A percentile compares a stretch with the other conserved stretches of the same genome.
These are phyloP conservation scores for Acrocera orbiculus DNA, from an alignment of 2,888 invertebrate genomes.

Conservation along the genomic window DNA sequence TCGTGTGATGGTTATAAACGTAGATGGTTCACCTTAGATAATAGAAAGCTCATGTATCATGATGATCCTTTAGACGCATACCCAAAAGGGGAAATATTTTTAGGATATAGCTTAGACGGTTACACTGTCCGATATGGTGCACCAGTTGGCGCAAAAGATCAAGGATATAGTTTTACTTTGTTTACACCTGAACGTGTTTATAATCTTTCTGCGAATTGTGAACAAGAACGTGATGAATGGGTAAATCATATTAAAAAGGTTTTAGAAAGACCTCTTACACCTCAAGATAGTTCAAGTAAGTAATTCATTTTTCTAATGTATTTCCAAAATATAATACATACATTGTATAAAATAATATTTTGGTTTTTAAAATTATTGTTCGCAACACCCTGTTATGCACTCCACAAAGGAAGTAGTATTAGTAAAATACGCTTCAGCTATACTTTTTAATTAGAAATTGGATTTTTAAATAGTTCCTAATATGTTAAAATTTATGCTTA, in stretches of 20 bases:
- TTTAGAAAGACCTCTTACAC: conserved; percentile 54
- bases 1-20: conserved; percentile 65
- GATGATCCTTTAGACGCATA: conserved; percentile 73
- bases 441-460: too few species aligned
- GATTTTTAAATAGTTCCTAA: too few species aligned
- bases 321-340: neutral
- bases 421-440: too few species aligned
- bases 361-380: too few species aligned
- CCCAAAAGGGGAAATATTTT: conserved; percentile 80
- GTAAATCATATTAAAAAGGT: conserved; percentile 57
- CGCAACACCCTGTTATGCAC: too few species aligned
- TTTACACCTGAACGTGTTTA: conserved; percentile 63
- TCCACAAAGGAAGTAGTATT: too few species aligned
- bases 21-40: conserved; percentile 77
- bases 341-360: too few species aligned
- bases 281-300: conserved; percentile 59
- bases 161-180: conserved; percentile 64
- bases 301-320: conserved; percentile 10
- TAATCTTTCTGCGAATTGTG: conserved; percentile 56
- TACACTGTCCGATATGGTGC: conserved; percentile 55
- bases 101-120: conserved; percentile 52
- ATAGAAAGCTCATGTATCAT: conserved; percentile 83
- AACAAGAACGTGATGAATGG: conserved; percentile 66
- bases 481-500: too few species aligned
- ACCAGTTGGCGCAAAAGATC: conserved; percentile 49